Evolutionary conservation across 2,888 invertebrate genomes (phyloP).

Genomic region (Cataglyphis cursor): DNA sequence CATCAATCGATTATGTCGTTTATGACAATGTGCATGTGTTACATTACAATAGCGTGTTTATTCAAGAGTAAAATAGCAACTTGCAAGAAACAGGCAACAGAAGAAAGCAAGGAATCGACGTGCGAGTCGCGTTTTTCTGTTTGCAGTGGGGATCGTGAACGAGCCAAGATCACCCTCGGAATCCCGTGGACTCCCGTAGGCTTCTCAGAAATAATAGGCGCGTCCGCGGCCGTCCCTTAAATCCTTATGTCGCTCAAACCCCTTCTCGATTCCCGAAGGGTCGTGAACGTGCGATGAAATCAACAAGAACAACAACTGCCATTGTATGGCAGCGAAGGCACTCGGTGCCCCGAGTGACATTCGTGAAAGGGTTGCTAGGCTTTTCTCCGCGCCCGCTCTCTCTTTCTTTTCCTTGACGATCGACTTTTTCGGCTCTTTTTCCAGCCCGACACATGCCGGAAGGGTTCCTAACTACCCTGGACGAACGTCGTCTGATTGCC

Average conservation of each 20-base stretch:
- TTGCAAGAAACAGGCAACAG: conserved; percentile 25
- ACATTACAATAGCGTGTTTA: conserved; percentile 5
- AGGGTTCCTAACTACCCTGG: conserved; percentile 79
- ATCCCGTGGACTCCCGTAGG: conserved; percentile 66
- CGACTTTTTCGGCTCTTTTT: conserved; percentile 56
- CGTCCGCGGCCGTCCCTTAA: conserved; percentile 71
- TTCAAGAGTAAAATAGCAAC: conserved; percentile 36
- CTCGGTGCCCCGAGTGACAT: conserved; percentile 84
- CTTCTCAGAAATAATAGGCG: conserved; percentile 76
- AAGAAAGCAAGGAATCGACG: conserved; percentile 58
- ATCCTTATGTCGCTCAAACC: conserved; percentile 83
- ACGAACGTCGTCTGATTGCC: conserved; percentile 83
- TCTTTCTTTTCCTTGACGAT: conserved; percentile 2
- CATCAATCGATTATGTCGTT: background rate
- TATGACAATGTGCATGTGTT: background rate
- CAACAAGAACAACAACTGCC: conserved; percentile 85
- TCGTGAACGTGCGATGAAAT: conserved; percentile 85
- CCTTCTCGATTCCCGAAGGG: conserved; percentile 81
- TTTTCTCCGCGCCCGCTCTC: conserved; percentile 31
- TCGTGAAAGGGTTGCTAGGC: conserved; percentile 82
- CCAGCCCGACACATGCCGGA: conserved; percentile 57
- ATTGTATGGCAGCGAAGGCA: conserved; percentile 79
- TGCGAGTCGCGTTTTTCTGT: conserved; percentile 69
- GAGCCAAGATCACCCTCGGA: conserved; percentile 50
- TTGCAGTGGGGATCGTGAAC: conserved; percentile 65